These are phyloP conservation scores for Hemitrygon akajei DNA, from an alignment of 2,797 vertebrate species.

Conservation along the genomic window DNA sequence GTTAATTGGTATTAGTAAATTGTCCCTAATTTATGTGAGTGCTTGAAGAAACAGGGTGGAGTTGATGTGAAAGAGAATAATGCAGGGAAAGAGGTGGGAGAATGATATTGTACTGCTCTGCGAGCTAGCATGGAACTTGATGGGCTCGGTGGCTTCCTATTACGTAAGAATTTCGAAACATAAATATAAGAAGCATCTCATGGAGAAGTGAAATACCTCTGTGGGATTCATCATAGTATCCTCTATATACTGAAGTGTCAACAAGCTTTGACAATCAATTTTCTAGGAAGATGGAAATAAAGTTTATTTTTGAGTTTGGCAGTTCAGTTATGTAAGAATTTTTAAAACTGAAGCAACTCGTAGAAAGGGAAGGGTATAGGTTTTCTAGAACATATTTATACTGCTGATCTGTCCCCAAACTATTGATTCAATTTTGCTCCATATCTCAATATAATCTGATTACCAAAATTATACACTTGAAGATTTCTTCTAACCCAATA, in stretches of 20 bases:
- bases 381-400: not conserved
- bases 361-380: not conserved
- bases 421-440: not conserved
- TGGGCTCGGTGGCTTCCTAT: too few species aligned
- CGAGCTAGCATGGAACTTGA: too few species aligned
- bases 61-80: too few species aligned
- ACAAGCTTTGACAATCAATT: not conserved
- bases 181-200: too few species aligned
- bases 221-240: not conserved
- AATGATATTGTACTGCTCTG: too few species aligned
- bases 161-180: too few species aligned
- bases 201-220: not conserved
- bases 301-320: not conserved
- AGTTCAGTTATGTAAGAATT: not conserved
- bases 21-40: too few species aligned
- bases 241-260: not conserved
- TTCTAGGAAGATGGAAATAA: not conserved
- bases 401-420: not conserved
- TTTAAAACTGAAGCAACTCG: not conserved
- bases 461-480: not conserved
- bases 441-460: not conserved
- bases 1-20: too few species aligned
- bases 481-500: not conserved
- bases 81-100: too few species aligned
- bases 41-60: too few species aligned